Evolutionary conservation across 2,797 vertebrate genomes (phyloP), one percentile per base, ranked within the genome.

Genomic region (Molothrus aeneus): DNA sequence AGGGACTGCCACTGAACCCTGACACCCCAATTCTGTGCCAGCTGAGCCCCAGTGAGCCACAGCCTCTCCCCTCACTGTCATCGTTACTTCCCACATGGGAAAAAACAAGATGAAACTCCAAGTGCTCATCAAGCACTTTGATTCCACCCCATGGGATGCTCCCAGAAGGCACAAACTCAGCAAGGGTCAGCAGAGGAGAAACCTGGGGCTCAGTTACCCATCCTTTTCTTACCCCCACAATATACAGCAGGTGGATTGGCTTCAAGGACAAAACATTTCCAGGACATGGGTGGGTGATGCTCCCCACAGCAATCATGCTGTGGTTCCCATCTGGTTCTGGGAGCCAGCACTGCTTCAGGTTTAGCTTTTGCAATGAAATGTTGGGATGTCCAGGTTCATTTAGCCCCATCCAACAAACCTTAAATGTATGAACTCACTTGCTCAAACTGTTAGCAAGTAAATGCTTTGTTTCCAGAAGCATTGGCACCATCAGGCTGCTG

Each of bases 71-170:
- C 28, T 43, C 56, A 3, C 38, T 4, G 15, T 17, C 45, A 60
- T 9, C 45, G 31, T 60, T 18, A 13, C 18, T 48, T 38, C 25
- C 57, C 66, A 51, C 25, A 19, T 3, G 4, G 61, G 43, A 85
- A 57, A 32, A 14, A 24, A 18, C 1, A 32, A 31, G 28, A 45
- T 31, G 40, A 79, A 59, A 42, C 17, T 57, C 53, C 34, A 15
- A 40, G 31, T 7, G 50, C 26, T 65, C 28, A 29, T 8, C 31
- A 11, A 60, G 42, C 29, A 12, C 77, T 71, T 22, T 5, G 28
- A 40, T 69, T 54, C 80, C 0, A 0, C 22, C 14, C 25, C 18
- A 4, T 1, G 2, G 47, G 59, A 48, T 36, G 54, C 13, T 45
- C 63, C 21, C 19, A 25, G 56, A 56, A 64, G 38, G 15, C 20